Base-by-base conservation (phyloP, 1,140 invertebrate species). In the Drosophila parabipectinata region DNA sequence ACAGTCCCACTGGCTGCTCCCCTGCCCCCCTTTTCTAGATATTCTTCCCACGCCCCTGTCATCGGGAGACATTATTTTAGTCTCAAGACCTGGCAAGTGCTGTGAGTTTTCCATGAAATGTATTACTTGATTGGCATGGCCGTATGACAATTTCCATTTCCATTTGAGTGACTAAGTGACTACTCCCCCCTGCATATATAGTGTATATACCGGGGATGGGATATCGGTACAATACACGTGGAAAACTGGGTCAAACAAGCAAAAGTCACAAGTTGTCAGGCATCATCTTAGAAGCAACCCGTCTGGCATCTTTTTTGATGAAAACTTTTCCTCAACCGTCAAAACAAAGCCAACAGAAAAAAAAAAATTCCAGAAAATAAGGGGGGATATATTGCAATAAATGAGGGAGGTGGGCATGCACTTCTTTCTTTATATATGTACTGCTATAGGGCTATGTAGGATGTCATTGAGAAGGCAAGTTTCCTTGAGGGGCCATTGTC, bases 91-190 rank as follows among this genome's bases (percentile, higher is more conserved):
- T 28, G 6, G 26, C 26, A 28, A 28, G 26, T 28, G 26, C 26
- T 21, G 45, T 44, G 50, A 53, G 32, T 30, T 24, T 52, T 68
- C 41, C 48, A 44, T 67, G 52, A 56, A 58, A 45, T 74, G 77
- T 78, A 87, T 87, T 81, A 77, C 82, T 71, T 84, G 81, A 84
- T 84, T 87, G 81, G 82, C 81, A 84, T 81, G 77, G 81, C 81
- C 87, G 82, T 77, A 77, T 67, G 60, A 53, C 63, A 37, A 64
- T 84, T 80, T 77, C 66, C 66, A 59, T 63, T 62, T 54, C 39
- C 41, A 30, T 54, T 61, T 30, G 28, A 12, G 6, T 53, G 21
- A 21, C 21, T 21, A 21, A 21, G 21, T 21, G 21, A 18, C 4
- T 8, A 32, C 3, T 5, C 41, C 18, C 37, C 3, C 21, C 34